Base-by-base conservation (phyloP, 2,113 vertebrate genomes). In the Vulpes vulpes region DNA sequence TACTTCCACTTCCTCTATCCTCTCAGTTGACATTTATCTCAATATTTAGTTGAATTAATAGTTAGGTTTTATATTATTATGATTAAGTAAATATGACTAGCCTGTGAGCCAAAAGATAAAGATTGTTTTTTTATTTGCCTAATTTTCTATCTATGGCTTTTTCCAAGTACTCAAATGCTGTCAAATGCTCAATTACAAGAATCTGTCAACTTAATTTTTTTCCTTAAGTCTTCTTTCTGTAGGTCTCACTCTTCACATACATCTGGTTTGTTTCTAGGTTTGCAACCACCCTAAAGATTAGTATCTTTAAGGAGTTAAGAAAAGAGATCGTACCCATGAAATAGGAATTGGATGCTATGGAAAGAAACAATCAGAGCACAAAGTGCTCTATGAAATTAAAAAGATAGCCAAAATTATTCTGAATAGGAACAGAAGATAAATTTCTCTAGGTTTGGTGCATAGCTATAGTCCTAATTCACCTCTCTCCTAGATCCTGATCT, bases 221-320 rank as follows among this genome's bases (percentile, higher is more conserved):
- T 30, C 16, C 1, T 86, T 95, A 81, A 49, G 38, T 14, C 69
- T 85, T 12, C 22, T 87, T 84, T 57, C 71, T 87, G 16, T 81
- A 65, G 62, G 49, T 69, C 38, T 51, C 43, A 69, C 76, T 94
- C 43, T 93, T 69, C 10, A 15, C 23, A 8, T 67, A 49, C n/a
- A 80, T 91, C 74, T 93, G n/a, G 22, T 62, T 49, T 87, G 59
- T 25, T 88, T 88, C 76, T 89, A 79, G 71, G 30, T 73, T 80
- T 95, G 30, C 22, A 85, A 76, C 7, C 64, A 92, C 91, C 8
- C 57, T 94, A 71, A 73, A 62, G 17, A 55, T 17, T 27, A 94
- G 57, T 73, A 76, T 88, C 65, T 79, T 86, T 95, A 80, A 92
- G 80, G 43, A 95, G 60, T 30, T 59, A 35, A 74, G 43, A 87